phyloP scores from a whole-genome alignment of 2,797 vertebrate species.

The Discoglossus pictus region DNA sequence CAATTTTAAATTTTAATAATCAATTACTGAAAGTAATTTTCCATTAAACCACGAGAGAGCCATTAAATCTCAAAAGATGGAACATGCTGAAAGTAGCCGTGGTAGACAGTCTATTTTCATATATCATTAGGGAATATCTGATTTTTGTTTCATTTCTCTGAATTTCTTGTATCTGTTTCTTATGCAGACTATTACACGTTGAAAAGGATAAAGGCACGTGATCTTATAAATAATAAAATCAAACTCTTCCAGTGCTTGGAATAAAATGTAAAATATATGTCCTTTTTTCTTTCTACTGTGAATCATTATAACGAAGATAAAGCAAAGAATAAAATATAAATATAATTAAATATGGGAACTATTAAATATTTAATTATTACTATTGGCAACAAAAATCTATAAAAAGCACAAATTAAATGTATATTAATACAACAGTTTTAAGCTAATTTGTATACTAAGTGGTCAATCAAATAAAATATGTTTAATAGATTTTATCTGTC shows the following conservation, averaged over 20 bases:
- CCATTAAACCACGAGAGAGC: constrained; percentile 95
- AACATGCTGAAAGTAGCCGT: constrained; percentile 78
- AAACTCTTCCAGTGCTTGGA: constrained; percentile 72
- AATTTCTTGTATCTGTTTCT: constrained; percentile 86
- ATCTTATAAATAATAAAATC: constrained; percentile 81
- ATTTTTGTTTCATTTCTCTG: constrained; percentile 81
- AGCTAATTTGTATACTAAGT: no score
- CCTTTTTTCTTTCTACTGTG: no score
- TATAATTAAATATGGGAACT: no score
- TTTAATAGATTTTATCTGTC: no score
- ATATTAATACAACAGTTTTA: no score
- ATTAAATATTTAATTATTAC: no score
- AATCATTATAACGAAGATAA: no score
- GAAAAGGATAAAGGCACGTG: constrained; percentile 72
- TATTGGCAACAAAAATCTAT: no score
- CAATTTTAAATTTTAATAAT: constrained; percentile 99
- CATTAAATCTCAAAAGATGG: constrained; percentile 98
- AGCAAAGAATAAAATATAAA: no score
- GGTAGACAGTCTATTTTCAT: constrained; percentile 89
- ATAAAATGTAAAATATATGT: no score
- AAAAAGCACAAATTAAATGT: no score
- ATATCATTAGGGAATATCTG: constrained; percentile 86
- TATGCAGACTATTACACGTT: constrained; percentile 85
- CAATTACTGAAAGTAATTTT: constrained; percentile 97
- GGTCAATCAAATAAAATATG: no score